Conservation (phyloP, 2,888 invertebrate species). For the Oscheius sp. region DNA sequence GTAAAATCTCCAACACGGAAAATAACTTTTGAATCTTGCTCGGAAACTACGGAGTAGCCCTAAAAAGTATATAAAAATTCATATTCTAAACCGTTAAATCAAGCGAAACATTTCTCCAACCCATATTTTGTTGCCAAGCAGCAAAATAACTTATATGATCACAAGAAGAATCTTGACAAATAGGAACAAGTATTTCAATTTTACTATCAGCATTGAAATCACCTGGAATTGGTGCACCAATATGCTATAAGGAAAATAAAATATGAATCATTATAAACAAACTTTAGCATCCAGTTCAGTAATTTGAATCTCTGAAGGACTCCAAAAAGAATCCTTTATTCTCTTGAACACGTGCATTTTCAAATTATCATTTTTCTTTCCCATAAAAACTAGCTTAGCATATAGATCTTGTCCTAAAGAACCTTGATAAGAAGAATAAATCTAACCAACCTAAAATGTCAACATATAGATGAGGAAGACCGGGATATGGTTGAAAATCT, state of each 20-base stretch:
- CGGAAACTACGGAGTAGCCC: constrained; percentile 28
- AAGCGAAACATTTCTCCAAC: constrained; percentile 17
- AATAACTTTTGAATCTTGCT: constrained; percentile 41
- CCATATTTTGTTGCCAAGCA: constrained; percentile 22
- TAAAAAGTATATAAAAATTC: constrained; percentile 2
- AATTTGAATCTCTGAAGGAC: constrained; percentile 2
- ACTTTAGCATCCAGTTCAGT: constrained; percentile 14
- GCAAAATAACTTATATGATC: constrained; percentile 37
- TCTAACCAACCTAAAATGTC: constrained; percentile 47
- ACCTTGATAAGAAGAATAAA: too few relatives aligned
- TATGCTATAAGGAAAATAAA: constrained; percentile 1
- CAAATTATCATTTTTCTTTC: constrained; percentile 38
- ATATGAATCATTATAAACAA: neutral
- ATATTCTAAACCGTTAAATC: neutral
- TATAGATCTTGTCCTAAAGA: constrained; percentile 55
- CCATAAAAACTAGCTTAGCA: constrained; percentile 63
- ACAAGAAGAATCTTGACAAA: constrained; percentile 55
- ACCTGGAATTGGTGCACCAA: constrained; percentile 55
- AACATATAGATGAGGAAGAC: constrained; percentile 50
- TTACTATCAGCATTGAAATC: constrained; percentile 63
- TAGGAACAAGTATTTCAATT: constrained; percentile 61
- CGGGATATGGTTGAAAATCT: constrained; percentile 29
- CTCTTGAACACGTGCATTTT: constrained; percentile 36
- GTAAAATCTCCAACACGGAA: constrained; percentile 68
- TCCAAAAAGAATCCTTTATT: constrained; percentile 17